Evolutionary conservation across 2,797 vertebrate species (phyloP).

Genomic region (Knipowitschia caucasica): DNA sequence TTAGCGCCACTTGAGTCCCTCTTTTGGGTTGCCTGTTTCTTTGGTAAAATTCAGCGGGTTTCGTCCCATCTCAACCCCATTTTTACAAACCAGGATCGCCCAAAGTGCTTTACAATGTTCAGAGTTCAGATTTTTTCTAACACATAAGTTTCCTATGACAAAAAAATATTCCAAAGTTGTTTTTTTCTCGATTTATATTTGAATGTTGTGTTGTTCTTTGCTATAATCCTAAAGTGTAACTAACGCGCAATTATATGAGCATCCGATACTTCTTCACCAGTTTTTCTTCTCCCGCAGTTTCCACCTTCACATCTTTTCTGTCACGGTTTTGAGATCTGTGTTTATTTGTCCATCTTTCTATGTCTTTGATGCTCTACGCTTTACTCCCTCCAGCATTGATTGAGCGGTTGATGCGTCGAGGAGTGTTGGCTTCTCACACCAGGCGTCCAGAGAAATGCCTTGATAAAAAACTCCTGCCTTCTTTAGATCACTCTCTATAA

Average conservation of each 20-base stretch:
- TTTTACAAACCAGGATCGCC: no score
- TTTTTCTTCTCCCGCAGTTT: conserved; percentile 3
- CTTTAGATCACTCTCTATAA: conserved; percentile 46
- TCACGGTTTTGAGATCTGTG: conserved; percentile 56
- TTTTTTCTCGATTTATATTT: no score
- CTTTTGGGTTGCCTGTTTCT: no score
- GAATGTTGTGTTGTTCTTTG: not conserved
- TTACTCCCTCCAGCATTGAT: conserved; percentile 62
- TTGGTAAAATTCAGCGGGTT: no score
- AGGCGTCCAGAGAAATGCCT: conserved; percentile 53
- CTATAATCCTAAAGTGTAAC: not conserved
- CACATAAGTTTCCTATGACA: no score
- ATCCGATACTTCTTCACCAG: not conserved
- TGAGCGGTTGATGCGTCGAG: conserved; percentile 68
- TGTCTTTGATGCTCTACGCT: conserved; percentile 63
- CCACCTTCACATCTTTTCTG: conserved; percentile 31
- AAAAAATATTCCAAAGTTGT: no score
- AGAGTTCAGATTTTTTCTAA: no score
- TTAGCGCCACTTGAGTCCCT: no score
- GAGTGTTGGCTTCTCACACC: conserved; percentile 55
- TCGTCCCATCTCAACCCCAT: no score
- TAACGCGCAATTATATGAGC: not conserved
- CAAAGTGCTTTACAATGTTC: no score
- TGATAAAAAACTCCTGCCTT: conserved; percentile 40
- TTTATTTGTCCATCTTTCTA: conserved; percentile 3